Conservation (phyloP, 2,888 invertebrate genomes). For the Epiblema foenella region DNA sequence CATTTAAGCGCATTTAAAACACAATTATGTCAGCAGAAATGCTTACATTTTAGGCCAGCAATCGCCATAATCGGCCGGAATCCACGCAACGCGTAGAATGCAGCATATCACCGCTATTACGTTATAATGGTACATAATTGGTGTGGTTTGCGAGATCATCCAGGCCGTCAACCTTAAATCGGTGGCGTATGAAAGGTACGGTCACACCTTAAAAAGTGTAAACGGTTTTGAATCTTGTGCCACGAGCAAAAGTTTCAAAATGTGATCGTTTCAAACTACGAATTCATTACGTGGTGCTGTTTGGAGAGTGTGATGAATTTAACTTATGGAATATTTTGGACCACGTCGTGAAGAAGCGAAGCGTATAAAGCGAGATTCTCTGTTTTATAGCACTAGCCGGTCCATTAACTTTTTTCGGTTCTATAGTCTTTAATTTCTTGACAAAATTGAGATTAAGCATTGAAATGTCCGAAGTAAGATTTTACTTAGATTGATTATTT, state of each 20-base stretch:
- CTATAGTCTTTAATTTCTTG: too few species aligned
- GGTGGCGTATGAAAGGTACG: constrained; percentile 17
- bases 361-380: too few species aligned
- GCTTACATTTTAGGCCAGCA: constrained; percentile 37
- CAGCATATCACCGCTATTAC: constrained; percentile 38
- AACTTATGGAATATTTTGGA: too few species aligned
- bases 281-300: not conserved
- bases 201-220: not conserved
- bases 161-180: constrained; percentile 24
- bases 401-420: too few species aligned
- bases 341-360: not conserved
- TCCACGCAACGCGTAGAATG: constrained; percentile 24
- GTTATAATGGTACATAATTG: constrained; percentile 32
- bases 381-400: too few species aligned
- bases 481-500: too few species aligned
- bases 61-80: constrained; percentile 30
- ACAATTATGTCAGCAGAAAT: constrained; percentile 24
- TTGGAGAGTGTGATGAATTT: constrained; percentile 28
- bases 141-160: constrained; percentile 35
- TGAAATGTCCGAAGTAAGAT: too few species aligned
- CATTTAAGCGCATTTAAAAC: constrained; percentile 11
- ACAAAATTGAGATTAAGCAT: too few species aligned
- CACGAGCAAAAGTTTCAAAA: not conserved
- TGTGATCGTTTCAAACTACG: not conserved
- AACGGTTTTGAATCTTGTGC: not conserved